These are phyloP conservation scores for Epinephelus cyanopodus DNA, from an alignment of 2,113 vertebrate species.

Conservation along the genomic window DNA sequence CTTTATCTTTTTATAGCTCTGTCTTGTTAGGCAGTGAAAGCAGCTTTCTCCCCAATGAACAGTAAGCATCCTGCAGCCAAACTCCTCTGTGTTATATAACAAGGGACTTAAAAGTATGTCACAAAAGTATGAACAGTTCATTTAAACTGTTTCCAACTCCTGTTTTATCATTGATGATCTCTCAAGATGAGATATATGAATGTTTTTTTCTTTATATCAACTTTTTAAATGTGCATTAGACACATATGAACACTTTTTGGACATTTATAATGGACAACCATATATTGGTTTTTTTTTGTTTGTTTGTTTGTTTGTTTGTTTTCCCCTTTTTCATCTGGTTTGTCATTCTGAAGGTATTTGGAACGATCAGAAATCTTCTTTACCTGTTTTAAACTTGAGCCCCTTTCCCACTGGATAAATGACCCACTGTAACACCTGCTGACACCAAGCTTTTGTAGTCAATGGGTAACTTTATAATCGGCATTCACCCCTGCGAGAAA, in stretches of 20 bases:
- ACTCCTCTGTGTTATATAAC: constrained; percentile 66
- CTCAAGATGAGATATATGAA: constrained; percentile 6
- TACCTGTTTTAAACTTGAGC: constrained; percentile 74
- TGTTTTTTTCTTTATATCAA: neutral
- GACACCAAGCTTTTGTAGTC: no score
- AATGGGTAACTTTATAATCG: no score
- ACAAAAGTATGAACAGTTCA: constrained; percentile 27
- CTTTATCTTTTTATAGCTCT: constrained; percentile 71
- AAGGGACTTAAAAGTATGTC: constrained; percentile 41
- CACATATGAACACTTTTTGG: no score
- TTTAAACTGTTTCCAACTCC: constrained; percentile 14
- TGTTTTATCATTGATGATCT: constrained; percentile 8
- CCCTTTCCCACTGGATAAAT: no score
- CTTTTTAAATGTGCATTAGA: no score
- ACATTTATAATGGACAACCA: no score
- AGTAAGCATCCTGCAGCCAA: constrained; percentile 60
- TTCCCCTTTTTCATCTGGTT: constrained; percentile 76
- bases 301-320: neutral
- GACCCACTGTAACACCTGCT: no score
- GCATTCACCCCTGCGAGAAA: no score
- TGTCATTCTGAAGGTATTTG: constrained; percentile 85
- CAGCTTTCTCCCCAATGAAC: constrained; percentile 59
- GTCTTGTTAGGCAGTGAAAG: constrained; percentile 64
- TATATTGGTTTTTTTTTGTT: no score
- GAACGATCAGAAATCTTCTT: constrained; percentile 87